phyloP scores from a whole-genome alignment of 2,888 invertebrate species.

The Chalcosyrphus nemorum region DNA sequence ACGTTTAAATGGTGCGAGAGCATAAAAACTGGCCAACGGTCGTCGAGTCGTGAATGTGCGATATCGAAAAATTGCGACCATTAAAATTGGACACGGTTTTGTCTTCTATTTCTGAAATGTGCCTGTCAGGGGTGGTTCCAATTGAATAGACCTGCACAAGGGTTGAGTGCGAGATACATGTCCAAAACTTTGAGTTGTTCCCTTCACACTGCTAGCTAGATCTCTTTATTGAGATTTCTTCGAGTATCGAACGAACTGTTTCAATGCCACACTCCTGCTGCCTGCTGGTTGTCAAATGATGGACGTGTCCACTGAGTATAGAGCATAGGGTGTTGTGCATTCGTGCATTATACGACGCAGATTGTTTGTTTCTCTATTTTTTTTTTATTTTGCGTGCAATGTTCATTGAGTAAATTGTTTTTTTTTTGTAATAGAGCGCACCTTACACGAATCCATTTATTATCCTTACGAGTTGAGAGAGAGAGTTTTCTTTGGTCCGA shows the following conservation, averaged over 20 bases:
- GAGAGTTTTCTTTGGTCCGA: constrained; percentile 21
- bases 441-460: constrained; percentile 60
- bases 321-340: constrained; percentile 62
- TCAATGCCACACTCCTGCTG: constrained; percentile 42
- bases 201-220: constrained; percentile 9
- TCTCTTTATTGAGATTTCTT: constrained; percentile 54
- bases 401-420: constrained; percentile 65
- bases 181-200: background rate
- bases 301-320: constrained; percentile 52
- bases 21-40: constrained; percentile 32
- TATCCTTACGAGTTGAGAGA: constrained; percentile 37
- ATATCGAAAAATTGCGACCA: constrained; percentile 57
- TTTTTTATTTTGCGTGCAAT: constrained; percentile 30
- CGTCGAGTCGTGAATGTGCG: constrained; percentile 43
- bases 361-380: constrained; percentile 57
- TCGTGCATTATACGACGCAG: constrained; percentile 69
- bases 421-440: constrained; percentile 42
- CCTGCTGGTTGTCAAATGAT: constrained; percentile 67
- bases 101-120: too few relatives aligned
- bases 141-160: constrained; percentile 17
- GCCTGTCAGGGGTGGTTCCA: constrained; percentile 25
- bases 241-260: background rate
- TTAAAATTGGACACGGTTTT: constrained; percentile 61
- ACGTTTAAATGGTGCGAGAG: constrained; percentile 24
- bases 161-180: constrained; percentile 12